Conservation (phyloP, 2,888 invertebrate species). For the Ophonus ardosiacus region DNA sequence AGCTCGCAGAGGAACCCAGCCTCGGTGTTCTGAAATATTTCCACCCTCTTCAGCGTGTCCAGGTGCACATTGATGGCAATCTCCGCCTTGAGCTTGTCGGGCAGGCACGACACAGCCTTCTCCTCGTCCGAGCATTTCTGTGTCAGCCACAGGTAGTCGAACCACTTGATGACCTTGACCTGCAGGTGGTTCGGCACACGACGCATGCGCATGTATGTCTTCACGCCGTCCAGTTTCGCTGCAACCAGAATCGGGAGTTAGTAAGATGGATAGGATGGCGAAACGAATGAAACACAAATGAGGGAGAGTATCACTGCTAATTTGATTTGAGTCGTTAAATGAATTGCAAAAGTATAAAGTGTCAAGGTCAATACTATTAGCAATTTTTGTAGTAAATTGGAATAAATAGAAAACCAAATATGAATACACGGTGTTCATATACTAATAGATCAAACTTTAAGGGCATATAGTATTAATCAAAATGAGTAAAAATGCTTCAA, state of each 20-base stretch:
- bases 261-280: neutral
- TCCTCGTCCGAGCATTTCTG: conserved; percentile 99
- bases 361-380: no score
- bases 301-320: neutral
- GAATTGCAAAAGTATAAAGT: neutral
- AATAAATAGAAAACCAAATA: no score
- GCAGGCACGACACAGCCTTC: conserved; percentile 95
- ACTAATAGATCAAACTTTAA: no score
- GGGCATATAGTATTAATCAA: no score
- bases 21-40: conserved; percentile 99
- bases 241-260: conserved; percentile 74
- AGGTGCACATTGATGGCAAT: conserved; percentile 99
- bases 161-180: conserved; percentile 99
- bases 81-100: conserved; percentile 98
- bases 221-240: conserved; percentile 99
- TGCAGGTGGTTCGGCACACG: conserved; percentile 96
- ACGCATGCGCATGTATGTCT: conserved; percentile 98
- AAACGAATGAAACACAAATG: conserved; percentile 16
- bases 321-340: neutral
- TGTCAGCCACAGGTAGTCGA: conserved; percentile 99
- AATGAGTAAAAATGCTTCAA: no score
- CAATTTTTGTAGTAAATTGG: no score
- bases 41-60: conserved; percentile 97
- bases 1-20: conserved; percentile 99
- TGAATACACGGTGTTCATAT: no score